Conservation (phyloP, 2,797 vertebrate species). For the Holocentrus rufus region DNA sequence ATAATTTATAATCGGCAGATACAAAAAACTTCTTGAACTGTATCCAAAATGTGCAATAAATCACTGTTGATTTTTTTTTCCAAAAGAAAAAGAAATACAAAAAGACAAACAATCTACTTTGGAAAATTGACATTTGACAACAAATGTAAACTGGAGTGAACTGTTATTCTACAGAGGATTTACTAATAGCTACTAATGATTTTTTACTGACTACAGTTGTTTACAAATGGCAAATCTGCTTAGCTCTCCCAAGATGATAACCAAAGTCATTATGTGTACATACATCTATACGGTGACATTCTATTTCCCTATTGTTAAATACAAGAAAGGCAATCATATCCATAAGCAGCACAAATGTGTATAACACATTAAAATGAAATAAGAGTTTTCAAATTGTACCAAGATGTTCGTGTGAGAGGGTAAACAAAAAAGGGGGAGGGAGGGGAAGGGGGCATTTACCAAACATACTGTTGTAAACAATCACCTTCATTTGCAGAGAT, state of each 20-base stretch:
- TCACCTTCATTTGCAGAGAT: slow-evolving; percentile 78
- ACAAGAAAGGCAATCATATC: slow-evolving; percentile 85
- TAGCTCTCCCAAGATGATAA: slow-evolving; percentile 79
- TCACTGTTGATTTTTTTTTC: slow-evolving; percentile 89
- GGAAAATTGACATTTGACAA: slow-evolving; percentile 87
- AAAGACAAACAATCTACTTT: slow-evolving; percentile 88
- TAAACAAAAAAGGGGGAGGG: slow-evolving; percentile 44
- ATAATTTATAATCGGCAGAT: slow-evolving; percentile 96
- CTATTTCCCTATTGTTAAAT: slow-evolving; percentile 75
- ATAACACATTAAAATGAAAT: slow-evolving; percentile 81
- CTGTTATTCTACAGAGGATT: slow-evolving; percentile 84
- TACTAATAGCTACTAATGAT: slow-evolving; percentile 85
- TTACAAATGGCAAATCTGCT: slow-evolving; percentile 74
- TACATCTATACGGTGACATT: slow-evolving; percentile 79
- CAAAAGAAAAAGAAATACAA: slow-evolving; percentile 85
- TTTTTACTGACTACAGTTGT: slow-evolving; percentile 77
- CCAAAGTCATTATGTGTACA: slow-evolving; percentile 75
- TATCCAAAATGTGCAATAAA: slow-evolving; percentile 99
- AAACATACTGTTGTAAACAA: slow-evolving; percentile 81
- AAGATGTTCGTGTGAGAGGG: slow-evolving; percentile 74
- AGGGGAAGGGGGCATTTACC: slow-evolving; percentile 48
- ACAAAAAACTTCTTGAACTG: slow-evolving; percentile 95
- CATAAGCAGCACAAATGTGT: slow-evolving; percentile 86
- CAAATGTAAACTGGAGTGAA: slow-evolving; percentile 92
- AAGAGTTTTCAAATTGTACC: slow-evolving; percentile 79